phyloP scores from a whole-genome alignment of 2,797 vertebrate genomes.

The Aselliscus stoliczkanus region DNA sequence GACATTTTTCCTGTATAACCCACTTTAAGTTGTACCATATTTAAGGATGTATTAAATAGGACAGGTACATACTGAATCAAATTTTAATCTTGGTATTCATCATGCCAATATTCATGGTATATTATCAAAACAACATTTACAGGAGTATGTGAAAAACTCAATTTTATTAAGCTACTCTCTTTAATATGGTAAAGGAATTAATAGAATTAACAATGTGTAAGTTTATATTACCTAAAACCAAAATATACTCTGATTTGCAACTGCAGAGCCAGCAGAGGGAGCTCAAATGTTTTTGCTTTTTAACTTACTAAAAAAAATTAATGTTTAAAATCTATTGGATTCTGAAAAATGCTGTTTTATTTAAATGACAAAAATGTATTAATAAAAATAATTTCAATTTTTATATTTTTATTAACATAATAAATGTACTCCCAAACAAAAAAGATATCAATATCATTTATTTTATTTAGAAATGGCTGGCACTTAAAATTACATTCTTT shows the following conservation, averaged over 20 bases:
- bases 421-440: background rate
- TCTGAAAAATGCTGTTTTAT: slow-evolving; percentile 21
- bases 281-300: slow-evolving; percentile 64
- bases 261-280: slow-evolving; percentile 80
- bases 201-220: background rate
- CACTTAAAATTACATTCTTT: background rate
- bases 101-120: background rate
- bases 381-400: background rate
- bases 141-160: background rate
- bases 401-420: background rate
- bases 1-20: background rate
- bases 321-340: background rate
- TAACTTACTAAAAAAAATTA: background rate
- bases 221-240: slow-evolving; percentile 8
- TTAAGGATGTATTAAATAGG: background rate
- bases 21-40: background rate
- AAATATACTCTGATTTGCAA: background rate
- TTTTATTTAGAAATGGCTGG: background rate
- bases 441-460: background rate
- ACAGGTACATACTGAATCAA: background rate
- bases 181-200: slow-evolving; percentile 21
- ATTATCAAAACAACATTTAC: background rate
- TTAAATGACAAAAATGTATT: slow-evolving; percentile 29
- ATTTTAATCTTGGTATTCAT: background rate
- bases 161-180: slow-evolving; percentile 16